Evolutionary conservation across 2,888 invertebrate genomes (phyloP), one percentile per base, ranked within the genome.

Genomic region (Caenorhabditis sulstoni): DNA sequence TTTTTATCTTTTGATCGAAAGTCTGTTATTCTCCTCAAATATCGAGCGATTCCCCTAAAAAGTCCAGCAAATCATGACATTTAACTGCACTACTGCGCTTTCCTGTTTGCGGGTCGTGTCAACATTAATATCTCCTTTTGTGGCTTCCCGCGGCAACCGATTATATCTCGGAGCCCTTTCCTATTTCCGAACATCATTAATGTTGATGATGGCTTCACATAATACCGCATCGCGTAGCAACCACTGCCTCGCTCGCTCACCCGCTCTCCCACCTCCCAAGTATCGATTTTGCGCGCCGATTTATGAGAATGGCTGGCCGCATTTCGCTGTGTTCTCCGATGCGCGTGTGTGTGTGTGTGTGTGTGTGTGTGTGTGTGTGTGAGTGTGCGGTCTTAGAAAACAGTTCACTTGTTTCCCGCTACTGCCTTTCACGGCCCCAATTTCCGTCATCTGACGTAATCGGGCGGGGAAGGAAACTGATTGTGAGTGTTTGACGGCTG

Each of bases 281-380:
- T 55, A 71, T 71, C 64, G 71, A 71, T 71, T 70, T 61, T 59
- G 23, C 23, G 62, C 41, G 23, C 47, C 47, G 61, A 70, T 70
- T 68, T 50, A 35, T 55, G 55, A 39, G 62, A 37, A 64, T 49
- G 49, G 22, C 47, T 57, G 49, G 39, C 59, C 11, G 23, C 58
- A 44, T 20, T 44, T 59, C 1, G 47, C 23, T 61, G 52, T 59
- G 59, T 66, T 74, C 61, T 29, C 29, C 29, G 29, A 3, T 3
- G 20, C 65, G n/a, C 35, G 53, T 20, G 55, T 45, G 37, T 39
- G 53, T 37, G 59, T 29, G n/a, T n/a, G n/a, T 3, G 20, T 59
- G n/a, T 35, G 53, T 20, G 55, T 45, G 37, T 39, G 53, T 37
- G 59, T 29, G n/a, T 3, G 20, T 59, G n/a, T 35, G 53, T 20